These are phyloP conservation scores for Chaetophractus vellerosus DNA, from an alignment of 2,797 vertebrate species.

Conservation along the genomic window DNA sequence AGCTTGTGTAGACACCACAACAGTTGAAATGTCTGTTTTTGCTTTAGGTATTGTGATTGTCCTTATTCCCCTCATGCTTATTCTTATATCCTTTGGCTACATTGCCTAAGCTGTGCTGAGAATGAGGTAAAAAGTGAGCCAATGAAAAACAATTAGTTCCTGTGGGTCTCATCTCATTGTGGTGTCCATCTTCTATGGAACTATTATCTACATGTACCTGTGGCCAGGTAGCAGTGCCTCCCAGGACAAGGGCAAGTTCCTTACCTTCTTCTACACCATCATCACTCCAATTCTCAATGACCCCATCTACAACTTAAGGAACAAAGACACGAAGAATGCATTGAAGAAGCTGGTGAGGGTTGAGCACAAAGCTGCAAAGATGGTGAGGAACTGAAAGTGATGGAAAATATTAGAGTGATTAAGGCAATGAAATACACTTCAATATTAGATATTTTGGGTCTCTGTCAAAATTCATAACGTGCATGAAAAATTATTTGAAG, in stretches of 20 bases:
- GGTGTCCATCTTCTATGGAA: not conserved
- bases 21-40: not conserved
- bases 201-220: not conserved
- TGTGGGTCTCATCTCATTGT: conserved; percentile 23
- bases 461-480: too few species aligned
- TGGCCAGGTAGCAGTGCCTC: not conserved
- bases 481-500: too few species aligned
- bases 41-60: not conserved
- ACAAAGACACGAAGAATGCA: not conserved
- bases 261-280: not conserved
- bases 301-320: not conserved
- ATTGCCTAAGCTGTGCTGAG: not conserved
- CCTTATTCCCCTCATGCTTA: not conserved
- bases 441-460: not conserved
- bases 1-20: not conserved
- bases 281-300: not conserved
- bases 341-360: not conserved
- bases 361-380: not conserved
- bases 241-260: not conserved
- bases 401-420: not conserved
- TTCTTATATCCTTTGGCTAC: not conserved
- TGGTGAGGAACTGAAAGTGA: not conserved
- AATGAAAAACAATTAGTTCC: not conserved
- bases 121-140: not conserved
- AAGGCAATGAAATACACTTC: not conserved